Evolutionary conservation across 2,888 invertebrate genomes (phyloP), one percentile per base, ranked within the genome.

Genomic region (Metopia argyrocephala): DNA sequence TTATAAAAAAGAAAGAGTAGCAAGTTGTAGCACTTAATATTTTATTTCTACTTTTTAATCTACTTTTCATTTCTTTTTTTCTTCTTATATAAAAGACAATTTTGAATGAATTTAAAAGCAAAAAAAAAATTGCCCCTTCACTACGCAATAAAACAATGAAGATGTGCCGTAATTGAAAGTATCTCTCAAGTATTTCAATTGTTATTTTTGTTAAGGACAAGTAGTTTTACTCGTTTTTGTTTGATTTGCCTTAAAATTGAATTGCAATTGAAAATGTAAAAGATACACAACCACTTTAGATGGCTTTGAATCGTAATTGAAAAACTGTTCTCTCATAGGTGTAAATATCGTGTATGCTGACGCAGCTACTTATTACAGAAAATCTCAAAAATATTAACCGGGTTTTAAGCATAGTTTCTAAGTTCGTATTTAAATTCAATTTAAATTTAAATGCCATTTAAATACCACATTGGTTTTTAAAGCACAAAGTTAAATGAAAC

Each of bases 111-210:
- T 74, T 61, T 20, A 38, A 78, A 69, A 28, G 15, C 12, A 15
- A 38, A 25, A 65, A 56, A 18, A 48, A n/a, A 48, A 6, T 50
- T 18, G 54, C 31, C 70, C 70, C 69, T 79, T 75, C 21, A 62
- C 61, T 73, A 57, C 71, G 82, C 75, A 79, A 69, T 74, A 64
- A 83, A 82, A 83, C 80, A 83, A 83, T n/a, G n/a, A n/a, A 84
- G 82, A 84, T 83, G 83, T 83, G 80, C 76, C 84, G 84, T 87
- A 87, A 86, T 87, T 87, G 86, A 87, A 87, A 87, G 86, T 86
- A 85, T 86, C 86, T 86, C 75, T 83, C 66, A 82, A 80, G 78
- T 69, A 56, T 69, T 78, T 76, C 76, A 81, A 73, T 83, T 82
- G 70, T 81, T 76, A 70, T 68, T 56, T 73, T 56, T 76, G 48